These are phyloP conservation scores for Danio albolineatus DNA, from an alignment of 2,797 vertebrate species.

Conservation along the genomic window DNA sequence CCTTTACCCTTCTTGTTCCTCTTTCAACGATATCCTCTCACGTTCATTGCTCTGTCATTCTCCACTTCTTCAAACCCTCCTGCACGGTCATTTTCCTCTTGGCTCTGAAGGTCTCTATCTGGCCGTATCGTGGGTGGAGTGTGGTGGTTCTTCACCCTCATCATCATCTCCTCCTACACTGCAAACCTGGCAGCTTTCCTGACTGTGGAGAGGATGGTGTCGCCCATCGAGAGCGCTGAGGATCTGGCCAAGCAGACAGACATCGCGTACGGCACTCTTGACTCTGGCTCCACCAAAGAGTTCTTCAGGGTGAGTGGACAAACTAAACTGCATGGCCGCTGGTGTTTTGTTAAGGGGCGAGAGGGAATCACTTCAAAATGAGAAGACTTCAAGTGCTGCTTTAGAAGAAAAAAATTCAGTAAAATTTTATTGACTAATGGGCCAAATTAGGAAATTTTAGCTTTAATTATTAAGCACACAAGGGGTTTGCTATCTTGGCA, in stretches of 20 bases:
- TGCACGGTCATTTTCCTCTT: constrained; percentile 35
- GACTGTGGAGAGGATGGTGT: constrained; percentile 99
- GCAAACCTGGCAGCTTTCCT: constrained; percentile 99
- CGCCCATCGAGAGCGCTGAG: constrained; percentile 88
- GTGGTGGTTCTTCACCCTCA: constrained; percentile 99
- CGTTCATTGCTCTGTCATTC: constrained; percentile 15
- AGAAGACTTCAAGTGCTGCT: neutral
- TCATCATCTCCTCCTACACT: constrained; percentile 99
- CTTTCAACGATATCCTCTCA: constrained; percentile 5
- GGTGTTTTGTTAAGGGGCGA: constrained; percentile 18
- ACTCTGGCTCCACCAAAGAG: constrained; percentile 98
- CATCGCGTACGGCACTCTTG: constrained; percentile 96
- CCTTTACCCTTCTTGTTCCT: constrained; percentile 9
- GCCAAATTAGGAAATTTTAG: neutral
- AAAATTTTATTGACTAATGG: neutral
- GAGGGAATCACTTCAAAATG: neutral
- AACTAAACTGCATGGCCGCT: neutral
- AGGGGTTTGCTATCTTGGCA: neutral
- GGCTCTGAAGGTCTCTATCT: constrained; percentile 89
- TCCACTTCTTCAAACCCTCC: constrained; percentile 16
- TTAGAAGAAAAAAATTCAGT: neutral
- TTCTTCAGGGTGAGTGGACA: constrained; percentile 92
- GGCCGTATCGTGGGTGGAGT: constrained; percentile 98
- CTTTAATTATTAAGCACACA: neutral
- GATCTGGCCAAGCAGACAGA: constrained; percentile 99